Percentiles rank a stretch among this genome's conserved stretches.
phyloP scores from a whole-genome alignment of 2,113 vertebrate species.

The Cepphus grylle region DNA sequence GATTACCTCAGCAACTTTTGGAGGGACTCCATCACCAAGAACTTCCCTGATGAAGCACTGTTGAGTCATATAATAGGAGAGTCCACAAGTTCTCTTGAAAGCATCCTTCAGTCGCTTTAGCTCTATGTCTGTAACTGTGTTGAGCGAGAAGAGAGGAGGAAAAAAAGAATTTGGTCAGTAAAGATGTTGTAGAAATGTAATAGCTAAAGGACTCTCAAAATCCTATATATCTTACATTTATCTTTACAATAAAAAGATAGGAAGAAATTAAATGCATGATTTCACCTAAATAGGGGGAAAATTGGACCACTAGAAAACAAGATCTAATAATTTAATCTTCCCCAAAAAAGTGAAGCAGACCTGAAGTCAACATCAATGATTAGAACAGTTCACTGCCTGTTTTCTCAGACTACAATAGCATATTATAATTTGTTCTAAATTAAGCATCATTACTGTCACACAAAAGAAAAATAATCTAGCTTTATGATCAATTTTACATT shows the following conservation, averaged over 20 bases:
- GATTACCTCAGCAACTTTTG: slow-evolving; percentile 95
- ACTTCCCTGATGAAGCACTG: slow-evolving; percentile 97
- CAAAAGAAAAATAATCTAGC: not conserved
- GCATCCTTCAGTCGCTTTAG: slow-evolving; percentile 97
- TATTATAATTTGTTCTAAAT: not conserved
- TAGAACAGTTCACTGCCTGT: not conserved
- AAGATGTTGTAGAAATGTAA: not conserved
- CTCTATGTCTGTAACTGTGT: slow-evolving; percentile 93
- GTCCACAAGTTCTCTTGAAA: slow-evolving; percentile 96
- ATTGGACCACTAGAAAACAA: not conserved
- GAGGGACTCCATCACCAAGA: slow-evolving; percentile 94
- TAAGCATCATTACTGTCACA: not conserved
- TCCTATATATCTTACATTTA: not conserved
- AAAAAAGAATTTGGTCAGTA: not conserved
- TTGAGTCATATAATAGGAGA: slow-evolving; percentile 95
- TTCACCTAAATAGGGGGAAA: not conserved
- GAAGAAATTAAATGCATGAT: not conserved
- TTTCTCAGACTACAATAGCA: not conserved
- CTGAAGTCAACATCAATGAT: not conserved
- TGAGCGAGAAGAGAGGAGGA: not conserved
- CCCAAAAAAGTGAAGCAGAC: not conserved
- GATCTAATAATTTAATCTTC: not conserved
- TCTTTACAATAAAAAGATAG: not conserved
- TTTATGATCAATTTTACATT: not conserved
- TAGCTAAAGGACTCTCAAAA: not conserved